These are phyloP conservation scores for Scaptomyza hsui DNA, from an alignment of 1,140 invertebrate genomes.

Conservation along the genomic window DNA sequence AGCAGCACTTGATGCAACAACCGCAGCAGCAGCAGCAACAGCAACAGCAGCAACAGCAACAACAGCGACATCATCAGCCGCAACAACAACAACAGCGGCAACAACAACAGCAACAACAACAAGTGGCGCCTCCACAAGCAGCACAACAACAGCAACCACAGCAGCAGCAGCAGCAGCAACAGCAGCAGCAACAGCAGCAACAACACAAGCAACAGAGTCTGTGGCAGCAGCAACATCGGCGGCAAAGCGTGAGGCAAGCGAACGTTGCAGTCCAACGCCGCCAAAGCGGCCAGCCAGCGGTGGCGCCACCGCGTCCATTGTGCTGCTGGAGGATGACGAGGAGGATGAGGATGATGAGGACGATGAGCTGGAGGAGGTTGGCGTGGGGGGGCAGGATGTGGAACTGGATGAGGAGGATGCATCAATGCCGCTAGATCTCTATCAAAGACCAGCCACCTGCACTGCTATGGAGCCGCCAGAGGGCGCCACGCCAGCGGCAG, in stretches of 20 bases:
- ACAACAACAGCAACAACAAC: slow-evolving; percentile 28
- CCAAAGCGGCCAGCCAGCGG: slow-evolving; percentile 61
- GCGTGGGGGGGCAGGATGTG: slow-evolving; percentile 45
- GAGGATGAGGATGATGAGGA: slow-evolving; percentile 43
- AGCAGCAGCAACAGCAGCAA: slow-evolving; percentile 24
- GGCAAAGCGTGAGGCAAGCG: slow-evolving; percentile 65
- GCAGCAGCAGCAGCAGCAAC: slow-evolving; percentile 20
- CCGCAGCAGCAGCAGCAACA: slow-evolving; percentile 32
- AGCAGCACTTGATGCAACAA: slow-evolving; percentile 54
- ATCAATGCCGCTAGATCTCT: slow-evolving; percentile 81
- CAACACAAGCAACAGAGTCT: slow-evolving; percentile 43
- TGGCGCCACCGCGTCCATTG: slow-evolving; percentile 15
- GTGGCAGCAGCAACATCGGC: slow-evolving; percentile 26
- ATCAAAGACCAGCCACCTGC: slow-evolving; percentile 76
- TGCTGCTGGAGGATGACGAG: slow-evolving; percentile 50
- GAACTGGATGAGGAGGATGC: slow-evolving; percentile 70
- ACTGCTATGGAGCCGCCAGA: slow-evolving; percentile 30
- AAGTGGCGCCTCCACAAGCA: slow-evolving; percentile 1
- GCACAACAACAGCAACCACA: slow-evolving; percentile 25
- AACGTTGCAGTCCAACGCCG: slow-evolving; percentile 78
- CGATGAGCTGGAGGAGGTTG: slow-evolving; percentile 2
- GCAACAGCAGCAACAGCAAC: slow-evolving; percentile 24
- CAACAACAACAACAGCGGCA: slow-evolving; percentile 35
- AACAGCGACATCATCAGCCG: slow-evolving; percentile 36
- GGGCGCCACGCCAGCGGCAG: slow-evolving; percentile 34